Evolutionary conservation across 30 jellyfish, hydroid and myxozoan species (phyloP).

Genomic region (Pelagia noctiluca): DNA sequence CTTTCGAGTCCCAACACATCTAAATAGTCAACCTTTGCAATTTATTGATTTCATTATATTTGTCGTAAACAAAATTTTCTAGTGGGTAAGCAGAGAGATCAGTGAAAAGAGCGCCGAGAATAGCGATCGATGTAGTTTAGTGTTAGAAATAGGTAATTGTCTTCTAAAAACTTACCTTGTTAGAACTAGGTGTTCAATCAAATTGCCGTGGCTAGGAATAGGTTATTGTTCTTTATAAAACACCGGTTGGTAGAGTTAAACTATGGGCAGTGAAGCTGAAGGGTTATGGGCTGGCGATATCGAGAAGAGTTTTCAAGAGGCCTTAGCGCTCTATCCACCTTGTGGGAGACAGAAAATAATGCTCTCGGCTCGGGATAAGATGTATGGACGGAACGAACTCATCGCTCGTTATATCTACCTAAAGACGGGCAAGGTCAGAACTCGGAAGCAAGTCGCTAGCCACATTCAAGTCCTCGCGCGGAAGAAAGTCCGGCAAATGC

Average conservation of each 20-base stretch:
- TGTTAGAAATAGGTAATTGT: neutral
- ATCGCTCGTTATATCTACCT: slow-evolving; percentile 90
- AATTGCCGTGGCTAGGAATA: neutral
- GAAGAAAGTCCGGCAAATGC: slow-evolving; percentile 86
- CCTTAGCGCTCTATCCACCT: slow-evolving; percentile 94
- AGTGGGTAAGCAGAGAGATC: neutral
- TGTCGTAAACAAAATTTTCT: slow-evolving; percentile 10
- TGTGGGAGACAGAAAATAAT: slow-evolving; percentile 98
- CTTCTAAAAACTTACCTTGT: neutral
- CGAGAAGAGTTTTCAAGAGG: slow-evolving; percentile 97
- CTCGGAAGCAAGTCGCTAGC: slow-evolving; percentile 99
- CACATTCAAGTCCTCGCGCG: slow-evolving; percentile 98
- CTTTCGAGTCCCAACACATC: slow-evolving; percentile 47
- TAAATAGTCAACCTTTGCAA: neutral
- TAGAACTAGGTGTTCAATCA: neutral
- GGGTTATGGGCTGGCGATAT: slow-evolving; percentile 98
- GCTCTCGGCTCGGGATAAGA: slow-evolving; percentile 97
- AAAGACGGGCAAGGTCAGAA: slow-evolving; percentile 94
- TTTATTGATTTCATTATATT: neutral
- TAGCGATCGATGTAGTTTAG: neutral
- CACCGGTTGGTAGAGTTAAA: slow-evolving; percentile 6
- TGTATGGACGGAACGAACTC: slow-evolving; percentile 97
- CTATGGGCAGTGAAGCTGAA: slow-evolving; percentile 85
- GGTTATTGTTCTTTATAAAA: neutral
- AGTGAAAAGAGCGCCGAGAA: neutral